Conservation (phyloP, 2,113 vertebrate genomes). For the Lamprologus ornatipinnis region DNA sequence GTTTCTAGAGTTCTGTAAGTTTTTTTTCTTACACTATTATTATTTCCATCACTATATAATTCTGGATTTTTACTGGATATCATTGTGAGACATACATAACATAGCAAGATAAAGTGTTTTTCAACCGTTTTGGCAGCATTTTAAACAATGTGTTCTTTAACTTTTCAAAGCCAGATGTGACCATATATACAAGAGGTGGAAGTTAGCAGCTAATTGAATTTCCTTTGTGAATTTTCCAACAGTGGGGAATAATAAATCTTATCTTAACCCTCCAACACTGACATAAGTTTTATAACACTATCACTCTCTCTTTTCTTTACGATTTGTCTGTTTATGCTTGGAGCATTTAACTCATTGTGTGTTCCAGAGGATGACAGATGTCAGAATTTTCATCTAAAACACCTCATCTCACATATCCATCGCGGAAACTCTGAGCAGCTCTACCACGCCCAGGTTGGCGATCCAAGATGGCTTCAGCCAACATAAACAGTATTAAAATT, state of each 20-base stretch:
- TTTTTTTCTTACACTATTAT: neutral
- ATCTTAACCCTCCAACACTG: neutral
- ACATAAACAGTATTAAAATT: neutral
- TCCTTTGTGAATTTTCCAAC: neutral
- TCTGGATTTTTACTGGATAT: neutral
- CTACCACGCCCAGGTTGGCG: neutral
- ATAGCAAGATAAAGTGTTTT: neutral
- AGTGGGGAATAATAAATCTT: neutral
- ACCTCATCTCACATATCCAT: neutral
- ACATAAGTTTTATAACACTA: neutral
- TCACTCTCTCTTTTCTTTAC: neutral
- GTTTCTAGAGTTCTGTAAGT: neutral
- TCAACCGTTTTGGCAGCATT: neutral
- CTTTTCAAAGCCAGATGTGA: neutral
- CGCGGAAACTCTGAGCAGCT: neutral
- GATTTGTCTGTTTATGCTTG: neutral
- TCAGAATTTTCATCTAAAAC: neutral
- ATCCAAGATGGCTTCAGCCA: neutral
- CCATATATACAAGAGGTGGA: neutral
- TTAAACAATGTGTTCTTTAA: neutral
- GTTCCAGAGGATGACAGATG: neutral
- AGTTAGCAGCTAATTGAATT: neutral
- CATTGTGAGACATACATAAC: neutral
- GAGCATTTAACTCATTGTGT: accelerated
- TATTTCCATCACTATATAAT: neutral